Evolutionary conservation across 2,797 vertebrate species (phyloP).

Genomic region (Hippopotamyrus pictus): DNA sequence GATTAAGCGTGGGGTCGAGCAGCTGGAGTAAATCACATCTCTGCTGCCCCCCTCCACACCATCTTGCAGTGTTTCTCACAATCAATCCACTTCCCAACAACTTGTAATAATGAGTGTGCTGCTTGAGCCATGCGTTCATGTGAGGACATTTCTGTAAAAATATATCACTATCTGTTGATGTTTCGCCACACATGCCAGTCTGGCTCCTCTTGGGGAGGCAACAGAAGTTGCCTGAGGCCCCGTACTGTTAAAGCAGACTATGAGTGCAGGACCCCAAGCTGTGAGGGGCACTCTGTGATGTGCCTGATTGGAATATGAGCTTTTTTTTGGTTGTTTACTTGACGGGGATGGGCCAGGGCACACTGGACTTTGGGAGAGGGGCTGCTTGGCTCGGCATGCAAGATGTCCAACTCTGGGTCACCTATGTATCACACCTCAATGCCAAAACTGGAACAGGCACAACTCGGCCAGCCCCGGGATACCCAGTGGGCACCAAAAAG

Average conservation of each 20-base stretch:
- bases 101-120: neutral
- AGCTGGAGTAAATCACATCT: conserved; percentile 33
- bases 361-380: neutral
- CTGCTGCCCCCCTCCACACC: neutral
- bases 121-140: neutral
- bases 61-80: neutral
- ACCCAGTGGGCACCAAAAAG: neutral
- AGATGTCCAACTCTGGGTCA: neutral
- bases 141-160: neutral
- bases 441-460: neutral
- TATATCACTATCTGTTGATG: neutral
- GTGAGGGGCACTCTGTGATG: neutral
- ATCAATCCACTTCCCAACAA: neutral
- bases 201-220: neutral
- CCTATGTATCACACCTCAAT: neutral
- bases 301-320: neutral
- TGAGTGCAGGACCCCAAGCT: neutral
- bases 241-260: neutral
- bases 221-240: neutral
- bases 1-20: conserved; percentile 71
- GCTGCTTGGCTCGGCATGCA: neutral
- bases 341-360: no score
- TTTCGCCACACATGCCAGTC: neutral
- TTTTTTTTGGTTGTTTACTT: neutral
- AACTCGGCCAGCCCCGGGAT: neutral